phyloP scores from a whole-genome alignment of 2,113 vertebrate genomes.

The Prietella phreatophila region DNA sequence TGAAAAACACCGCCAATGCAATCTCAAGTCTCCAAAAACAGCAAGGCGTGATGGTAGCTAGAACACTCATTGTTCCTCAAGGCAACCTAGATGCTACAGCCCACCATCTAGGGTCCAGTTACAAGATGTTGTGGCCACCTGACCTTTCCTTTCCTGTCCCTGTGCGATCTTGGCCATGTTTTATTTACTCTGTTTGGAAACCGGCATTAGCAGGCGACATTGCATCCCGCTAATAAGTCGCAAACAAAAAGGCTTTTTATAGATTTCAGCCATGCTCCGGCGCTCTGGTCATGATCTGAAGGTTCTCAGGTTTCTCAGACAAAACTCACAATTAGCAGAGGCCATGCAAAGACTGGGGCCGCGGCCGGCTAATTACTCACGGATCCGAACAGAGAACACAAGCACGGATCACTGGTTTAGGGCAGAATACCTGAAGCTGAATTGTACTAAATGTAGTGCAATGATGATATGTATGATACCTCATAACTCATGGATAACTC shows the following conservation, averaged over 20 bases:
- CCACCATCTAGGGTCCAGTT: slow-evolving; percentile 45
- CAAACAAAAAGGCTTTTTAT: slow-evolving; percentile 57
- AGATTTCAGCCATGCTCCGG: slow-evolving; percentile 54
- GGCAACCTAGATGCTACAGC: slow-evolving; percentile 41
- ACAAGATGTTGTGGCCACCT: slow-evolving; percentile 47
- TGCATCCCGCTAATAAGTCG: slow-evolving; percentile 54
- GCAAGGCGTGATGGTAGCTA: slow-evolving; percentile 33
- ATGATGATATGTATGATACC: slow-evolving; percentile 8
- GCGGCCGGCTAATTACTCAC: slow-evolving; percentile 49
- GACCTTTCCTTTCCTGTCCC: slow-evolving; percentile 50
- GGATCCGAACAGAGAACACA: slow-evolving; percentile 35
- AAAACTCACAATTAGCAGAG: slow-evolving; percentile 57
- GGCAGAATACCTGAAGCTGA: neutral
- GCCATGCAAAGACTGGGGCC: slow-evolving; percentile 8
- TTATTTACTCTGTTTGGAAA: slow-evolving; percentile 59
- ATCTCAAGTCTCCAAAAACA: slow-evolving; percentile 39
- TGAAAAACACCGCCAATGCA: slow-evolving; percentile 40
- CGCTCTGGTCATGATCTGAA: slow-evolving; percentile 47
- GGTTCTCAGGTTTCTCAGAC: slow-evolving; percentile 55
- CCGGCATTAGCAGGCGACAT: slow-evolving; percentile 41
- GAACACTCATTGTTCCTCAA: slow-evolving; percentile 50
- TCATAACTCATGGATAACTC: too few relatives aligned
- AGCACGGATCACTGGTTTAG: slow-evolving; percentile 27
- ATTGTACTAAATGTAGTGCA: neutral
- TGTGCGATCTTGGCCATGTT: slow-evolving; percentile 56